Evolutionary conservation across 2,113 vertebrate genomes (phyloP).

Genomic region (Cervus canadensis): DNA sequence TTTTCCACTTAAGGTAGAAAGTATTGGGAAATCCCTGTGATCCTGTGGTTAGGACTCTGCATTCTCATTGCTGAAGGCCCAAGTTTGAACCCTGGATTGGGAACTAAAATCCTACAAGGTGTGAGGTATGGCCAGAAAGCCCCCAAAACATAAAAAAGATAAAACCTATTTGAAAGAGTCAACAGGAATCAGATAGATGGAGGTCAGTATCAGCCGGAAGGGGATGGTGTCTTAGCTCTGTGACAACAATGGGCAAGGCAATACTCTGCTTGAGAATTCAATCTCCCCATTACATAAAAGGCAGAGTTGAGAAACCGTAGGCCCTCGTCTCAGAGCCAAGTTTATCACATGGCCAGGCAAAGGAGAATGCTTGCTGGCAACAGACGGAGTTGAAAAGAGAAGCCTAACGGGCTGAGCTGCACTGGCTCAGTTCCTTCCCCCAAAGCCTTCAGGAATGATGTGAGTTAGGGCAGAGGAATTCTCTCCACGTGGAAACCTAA

Average conservation of each 20-base stretch:
- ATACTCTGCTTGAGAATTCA: background rate
- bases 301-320: background rate
- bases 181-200: background rate
- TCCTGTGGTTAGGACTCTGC: background rate
- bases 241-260: background rate
- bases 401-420: background rate
- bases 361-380: background rate
- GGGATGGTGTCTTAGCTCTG: background rate
- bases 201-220: background rate
- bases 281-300: background rate
- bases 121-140: background rate
- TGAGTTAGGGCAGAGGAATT: background rate
- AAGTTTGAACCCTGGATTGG: background rate
- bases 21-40: background rate
- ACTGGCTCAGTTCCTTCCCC: background rate
- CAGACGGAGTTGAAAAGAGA: background rate
- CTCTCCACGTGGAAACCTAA: background rate
- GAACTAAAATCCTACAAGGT: background rate
- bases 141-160: background rate
- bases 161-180: background rate
- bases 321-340: background rate
- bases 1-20: background rate
- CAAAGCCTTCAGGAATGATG: background rate
- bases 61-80: background rate
- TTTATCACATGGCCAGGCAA: background rate